Base-by-base conservation (phyloP, 2,797 vertebrate genomes). In the Heliangelus exortis region DNA sequence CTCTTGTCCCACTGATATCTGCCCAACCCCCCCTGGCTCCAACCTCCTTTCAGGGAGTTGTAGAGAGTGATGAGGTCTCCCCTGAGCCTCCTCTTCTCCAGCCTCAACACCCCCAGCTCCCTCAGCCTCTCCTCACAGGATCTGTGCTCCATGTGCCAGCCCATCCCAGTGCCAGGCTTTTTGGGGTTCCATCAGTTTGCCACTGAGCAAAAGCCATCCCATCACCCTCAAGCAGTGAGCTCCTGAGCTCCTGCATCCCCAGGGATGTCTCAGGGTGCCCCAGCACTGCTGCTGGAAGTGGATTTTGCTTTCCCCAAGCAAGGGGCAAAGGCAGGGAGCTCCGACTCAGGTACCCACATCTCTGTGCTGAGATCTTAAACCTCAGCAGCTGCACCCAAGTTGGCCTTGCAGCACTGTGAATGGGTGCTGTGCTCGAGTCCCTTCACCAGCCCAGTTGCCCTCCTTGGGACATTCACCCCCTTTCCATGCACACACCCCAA, bases 291-390 rank as follows among this genome's bases (percentile, higher is more conserved):
- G 66, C 12, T 18, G 1, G 4, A 12, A 43, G 39, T 2, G 47
- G 23, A 19, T 57, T 67, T 33, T 15, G 53, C 28, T 71, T 65
- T 47, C n/a, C 5, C 5, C 7, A 21, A 15, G 31, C 2, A 26
- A 28, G 29, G 57, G 29, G 16, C 2, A 7, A n/a, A 36, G 0
- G 14, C 31, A 33, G 15, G 33, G 33, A 9, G 12, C 25, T 58
- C 50, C 0, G 2, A 34, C 36, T 45, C 0, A 2, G 12, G 34
- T 47, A 31, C 31, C 23, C 12, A 0, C 1, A 0, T n/a, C 26
- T 23, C 57, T n/a, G 2, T 3, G 59, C 18, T 6, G 57, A 58
- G 71, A 23, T 53, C 58, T 36, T 12, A 17, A 55, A 26, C 14
- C 16, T 1, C 15, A 28, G 62, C 0, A 1, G 29, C 15, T 25